Base-by-base conservation (phyloP, 2,888 invertebrate genomes). In the Drosophila anceps region DNA sequence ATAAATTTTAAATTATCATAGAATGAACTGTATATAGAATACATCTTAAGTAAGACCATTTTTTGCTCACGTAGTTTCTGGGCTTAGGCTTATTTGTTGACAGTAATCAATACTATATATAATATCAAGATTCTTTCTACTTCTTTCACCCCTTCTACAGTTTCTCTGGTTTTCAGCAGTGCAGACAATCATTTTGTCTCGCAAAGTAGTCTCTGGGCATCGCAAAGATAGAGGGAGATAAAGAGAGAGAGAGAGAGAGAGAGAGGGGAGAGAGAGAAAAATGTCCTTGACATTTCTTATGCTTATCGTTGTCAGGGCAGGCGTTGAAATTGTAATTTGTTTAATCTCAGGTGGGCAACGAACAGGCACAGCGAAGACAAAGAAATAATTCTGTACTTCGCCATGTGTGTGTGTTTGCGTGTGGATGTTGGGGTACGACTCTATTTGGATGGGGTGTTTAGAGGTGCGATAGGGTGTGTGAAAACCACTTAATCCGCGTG, bases 241-340 rank as follows among this genome's bases (percentile, higher is more conserved):
- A n/a, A 37, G 9, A 15, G 37, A 1, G 24, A 24, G 8, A n/a
- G n/a, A 24, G 15, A 5, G 3, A 6, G 44, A 5, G 44, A 0
- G 24, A 24, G 24, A 50, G 18, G 44, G 0, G 24, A 24, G 24
- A 50, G 18, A 69, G 68, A 79, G 78, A 85, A 76, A 79, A 81
- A 81, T 87, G 88, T 76, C 87, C 90, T 87, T 90, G 87, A 85
- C 85, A 88, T 90, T 87, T 88, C 80, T 90, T 88, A 80, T 79
- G 81, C 87, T 85, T 90, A 90, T 90, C 89, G 79, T 76, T 75
- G 81, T 79, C 76, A 76, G 73, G 75, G 77, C 90, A 90, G 89
- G 81, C 87, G 88, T 81, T 82, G 85, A 88, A 85, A 88, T 84
- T 86, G 88, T 85, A 83, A 88, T 87, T 87, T 86, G 88, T 84